Evolutionary conservation across 2,888 invertebrate genomes (phyloP), one percentile per base, ranked within the genome.

Genomic region (Meteorus cinctellus): DNA sequence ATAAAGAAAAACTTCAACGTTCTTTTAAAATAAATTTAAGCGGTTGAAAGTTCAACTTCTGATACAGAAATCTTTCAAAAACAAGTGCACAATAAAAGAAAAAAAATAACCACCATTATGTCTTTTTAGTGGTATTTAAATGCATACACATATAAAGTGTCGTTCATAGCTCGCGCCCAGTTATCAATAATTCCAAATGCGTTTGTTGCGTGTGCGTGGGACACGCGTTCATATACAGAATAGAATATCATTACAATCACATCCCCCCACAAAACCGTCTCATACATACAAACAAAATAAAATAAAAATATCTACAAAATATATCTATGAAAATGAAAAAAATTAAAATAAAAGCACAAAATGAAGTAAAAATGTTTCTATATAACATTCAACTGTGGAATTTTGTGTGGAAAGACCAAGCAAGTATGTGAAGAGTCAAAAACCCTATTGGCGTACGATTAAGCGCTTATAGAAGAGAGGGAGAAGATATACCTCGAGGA

Each of bases 401-500:
- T 27, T 45, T 41, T 10, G 19, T 55, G 34, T 19, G 51, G 67
- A 48, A 41, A 65, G 71, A 72, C 73, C 60, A 73, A 74, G 68
- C 63, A 73, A 45, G 8, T 63, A 41, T 67, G 36, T 55, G 70
- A 55, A 41, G 19, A 68, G 69, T 66, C 73, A 80, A 77, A 79
- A 81, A 72, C 66, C 70, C 78, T 76, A 83, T 82, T 80, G 82
- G 81, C 78, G 77, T 67, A 81, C 84, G 84, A 84, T 85, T 84
- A 84, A 85, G 81, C 83, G 81, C 81, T 84, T 83, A 83, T 24
- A 24, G 6, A 19, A 55, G 19, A 84, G 82, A 82, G 82, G 73
- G 77, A 79, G 77, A 75, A 81, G 76, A 80, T 55, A 55, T 55
- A 55, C 29, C 62, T 82, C 80, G 80, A 78, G 77, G 83, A 79